Percentiles rank a stretch among this genome's conserved stretches.
These are phyloP conservation scores for Anabas testudineus DNA, from an alignment of 2,797 vertebrate genomes.

Conservation along the genomic window DNA sequence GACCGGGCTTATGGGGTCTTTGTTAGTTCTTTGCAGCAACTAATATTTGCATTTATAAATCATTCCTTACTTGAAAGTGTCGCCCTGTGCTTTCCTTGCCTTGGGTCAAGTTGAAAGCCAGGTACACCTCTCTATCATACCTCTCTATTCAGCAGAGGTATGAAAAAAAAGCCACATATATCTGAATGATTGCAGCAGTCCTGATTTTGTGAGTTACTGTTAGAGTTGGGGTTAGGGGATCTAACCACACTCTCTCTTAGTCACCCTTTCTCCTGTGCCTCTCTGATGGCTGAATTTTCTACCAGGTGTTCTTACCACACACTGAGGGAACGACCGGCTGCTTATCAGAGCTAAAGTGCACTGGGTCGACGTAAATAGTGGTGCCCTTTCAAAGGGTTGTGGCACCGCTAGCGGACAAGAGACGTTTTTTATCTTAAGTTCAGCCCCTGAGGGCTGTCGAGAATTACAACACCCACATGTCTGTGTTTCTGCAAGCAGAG, in stretches of 20 bases:
- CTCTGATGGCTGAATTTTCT: background rate
- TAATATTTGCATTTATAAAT: background rate
- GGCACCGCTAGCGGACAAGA: constrained; percentile 53
- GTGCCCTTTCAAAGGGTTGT: constrained; percentile 63
- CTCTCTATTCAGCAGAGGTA: background rate
- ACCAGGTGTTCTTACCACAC: constrained; percentile 56
- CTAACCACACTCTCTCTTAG: background rate
- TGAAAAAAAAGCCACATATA: background rate
- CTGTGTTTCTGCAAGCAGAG: constrained; percentile 58
- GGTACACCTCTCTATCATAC: background rate
- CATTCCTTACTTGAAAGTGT: background rate
- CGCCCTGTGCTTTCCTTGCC: background rate
- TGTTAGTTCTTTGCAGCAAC: background rate
- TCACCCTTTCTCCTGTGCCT: constrained; percentile 12
- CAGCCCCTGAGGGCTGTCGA: constrained; percentile 48
- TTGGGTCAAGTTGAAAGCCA: background rate
- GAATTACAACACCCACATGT: constrained; percentile 70
- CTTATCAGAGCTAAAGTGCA: constrained; percentile 35
- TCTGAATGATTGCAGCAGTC: background rate
- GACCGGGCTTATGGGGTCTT: background rate
- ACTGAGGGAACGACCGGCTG: constrained; percentile 14
- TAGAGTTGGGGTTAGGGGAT: background rate
- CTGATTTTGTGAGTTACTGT: background rate
- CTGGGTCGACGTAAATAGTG: constrained; percentile 17
- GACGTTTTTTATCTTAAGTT: constrained; percentile 53